Percentiles rank a stretch among this genome's conserved stretches.
Evolutionary conservation across 2,888 invertebrate species (phyloP).

Genomic region (Xylota sylvarum): DNA sequence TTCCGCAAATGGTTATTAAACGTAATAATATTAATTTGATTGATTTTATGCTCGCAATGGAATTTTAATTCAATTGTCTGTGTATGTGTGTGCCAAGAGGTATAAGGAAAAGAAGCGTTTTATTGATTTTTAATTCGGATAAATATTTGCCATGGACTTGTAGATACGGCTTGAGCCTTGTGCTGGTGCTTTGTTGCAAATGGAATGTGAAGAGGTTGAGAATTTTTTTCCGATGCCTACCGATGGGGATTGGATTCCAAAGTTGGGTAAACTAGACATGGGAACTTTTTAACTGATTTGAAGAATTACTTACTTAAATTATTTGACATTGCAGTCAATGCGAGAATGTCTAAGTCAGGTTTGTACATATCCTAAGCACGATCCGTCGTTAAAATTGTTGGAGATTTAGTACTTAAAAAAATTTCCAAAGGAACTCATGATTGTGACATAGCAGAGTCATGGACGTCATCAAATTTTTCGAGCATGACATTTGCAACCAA

Average conservation of each 20-base stretch:
- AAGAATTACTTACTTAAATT: too few species aligned
- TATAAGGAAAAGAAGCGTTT: conserved; percentile 12
- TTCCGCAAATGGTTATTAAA: conserved; percentile 75
- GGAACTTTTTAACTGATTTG: not conserved
- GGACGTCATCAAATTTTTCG: too few species aligned
- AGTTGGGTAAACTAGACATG: not conserved
- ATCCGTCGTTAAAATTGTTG: too few species aligned
- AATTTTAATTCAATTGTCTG: conserved; percentile 65
- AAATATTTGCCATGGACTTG: conserved; percentile 45
- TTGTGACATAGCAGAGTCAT: too few species aligned
- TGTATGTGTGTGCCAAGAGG: conserved; percentile 10
- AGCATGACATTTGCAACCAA: too few species aligned
- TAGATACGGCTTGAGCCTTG: not conserved
- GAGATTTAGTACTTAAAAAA: too few species aligned
- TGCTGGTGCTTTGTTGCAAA: not conserved
- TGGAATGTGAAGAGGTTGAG: not conserved
- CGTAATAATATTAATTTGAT: conserved; percentile 75
- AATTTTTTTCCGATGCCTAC: not conserved
- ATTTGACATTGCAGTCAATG: too few species aligned
- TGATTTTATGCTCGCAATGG: conserved; percentile 74
- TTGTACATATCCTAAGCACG: too few species aligned
- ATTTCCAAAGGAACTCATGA: too few species aligned
- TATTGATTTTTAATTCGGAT: conserved; percentile 60
- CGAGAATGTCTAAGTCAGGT: too few species aligned
- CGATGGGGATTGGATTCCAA: not conserved